Base-by-base conservation (phyloP, 2,888 invertebrate genomes). In the Drosophila kuntzei region DNA sequence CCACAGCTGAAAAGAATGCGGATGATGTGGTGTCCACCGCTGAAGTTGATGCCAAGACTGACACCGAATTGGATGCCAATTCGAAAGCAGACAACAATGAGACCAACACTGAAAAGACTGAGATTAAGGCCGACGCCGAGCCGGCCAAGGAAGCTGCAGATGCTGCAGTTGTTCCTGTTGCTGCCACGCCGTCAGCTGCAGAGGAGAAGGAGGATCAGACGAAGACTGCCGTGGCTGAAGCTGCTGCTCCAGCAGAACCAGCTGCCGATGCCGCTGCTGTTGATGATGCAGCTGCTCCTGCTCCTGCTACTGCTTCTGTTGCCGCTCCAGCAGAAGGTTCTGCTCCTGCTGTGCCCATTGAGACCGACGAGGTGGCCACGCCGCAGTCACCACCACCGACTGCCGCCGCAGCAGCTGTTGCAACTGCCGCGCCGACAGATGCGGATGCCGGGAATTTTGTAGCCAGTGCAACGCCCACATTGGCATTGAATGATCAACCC, bases 401-500 rank as follows among this genome's bases (percentile, higher is more conserved):
- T 14, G 9, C 32, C 0, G 55, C 41, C 7, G 22, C 12, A 6
- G 53, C 20, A n/a, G 11, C 37, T 27, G 43, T n/a, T n/a, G 27
- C 58, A 37, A 16, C 34, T 29, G 54, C 11, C 4, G 16, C 53
- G 34, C 14, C 61, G 16, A 16, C 47, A n/a, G 55, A 16, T 3
- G 12, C 50, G 7, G 62, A 64, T 1, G 55, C 63, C 2, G 37
- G 58, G 5, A 39, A 46, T 16, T 49, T 58, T 22, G 61, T 41
- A 7, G 37, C 54, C 7, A 51, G 53, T 9, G 55, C 75, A 22
- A 37, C 85, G 36, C 90, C 90, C 20, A 68, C 80, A 39, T 55
- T 90, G 47, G 73, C 90, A 11, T 74, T 90, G 3, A 90, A 90
- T 57, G 89, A 90, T 75, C 83, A 84, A 43, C 83, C 83, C 27